A percentile compares a stretch with the other conserved stretches of the same genome.
These are phyloP conservation scores for Hybognathus amarus DNA, from an alignment of 2,797 vertebrate species.

Conservation along the genomic window DNA sequence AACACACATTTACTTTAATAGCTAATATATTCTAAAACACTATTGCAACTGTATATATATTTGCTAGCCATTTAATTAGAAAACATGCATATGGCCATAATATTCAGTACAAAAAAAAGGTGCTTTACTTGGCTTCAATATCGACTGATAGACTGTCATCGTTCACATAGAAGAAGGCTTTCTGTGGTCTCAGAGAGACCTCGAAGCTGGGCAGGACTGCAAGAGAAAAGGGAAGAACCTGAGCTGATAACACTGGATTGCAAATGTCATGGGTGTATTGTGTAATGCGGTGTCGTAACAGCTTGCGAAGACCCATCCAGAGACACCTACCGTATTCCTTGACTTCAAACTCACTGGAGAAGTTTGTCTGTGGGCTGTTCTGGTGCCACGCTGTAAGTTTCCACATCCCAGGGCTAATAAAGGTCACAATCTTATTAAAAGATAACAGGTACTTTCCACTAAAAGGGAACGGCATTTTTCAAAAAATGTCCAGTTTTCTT, in stretches of 20 bases:
- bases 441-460: not conserved
- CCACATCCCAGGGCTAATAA: constrained; percentile 5
- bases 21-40: not conserved
- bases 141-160: constrained; percentile 49
- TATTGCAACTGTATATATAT: not conserved
- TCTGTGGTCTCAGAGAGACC: constrained; percentile 60
- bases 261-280: not conserved
- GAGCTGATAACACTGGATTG: not conserved
- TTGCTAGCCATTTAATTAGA: not conserved
- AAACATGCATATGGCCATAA: not conserved
- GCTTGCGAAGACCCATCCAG: not conserved
- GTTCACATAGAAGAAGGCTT: constrained; percentile 70
- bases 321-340: constrained; percentile 85
- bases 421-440: not conserved
- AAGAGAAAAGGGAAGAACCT: constrained; percentile 19
- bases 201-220: constrained; percentile 77
- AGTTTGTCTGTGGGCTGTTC: constrained; percentile 69
- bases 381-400: constrained; percentile 21
- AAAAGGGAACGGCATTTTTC: not conserved
- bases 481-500: too few species aligned
- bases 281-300: not conserved
- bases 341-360: constrained; percentile 82
- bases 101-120: not conserved
- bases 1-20: not conserved
- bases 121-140: constrained; percentile 71